A percentile compares a stretch with the other conserved stretches of the same genome.
Conservation (phyloP, 2,113 vertebrate species). For the Ovibos moschatus region DNA sequence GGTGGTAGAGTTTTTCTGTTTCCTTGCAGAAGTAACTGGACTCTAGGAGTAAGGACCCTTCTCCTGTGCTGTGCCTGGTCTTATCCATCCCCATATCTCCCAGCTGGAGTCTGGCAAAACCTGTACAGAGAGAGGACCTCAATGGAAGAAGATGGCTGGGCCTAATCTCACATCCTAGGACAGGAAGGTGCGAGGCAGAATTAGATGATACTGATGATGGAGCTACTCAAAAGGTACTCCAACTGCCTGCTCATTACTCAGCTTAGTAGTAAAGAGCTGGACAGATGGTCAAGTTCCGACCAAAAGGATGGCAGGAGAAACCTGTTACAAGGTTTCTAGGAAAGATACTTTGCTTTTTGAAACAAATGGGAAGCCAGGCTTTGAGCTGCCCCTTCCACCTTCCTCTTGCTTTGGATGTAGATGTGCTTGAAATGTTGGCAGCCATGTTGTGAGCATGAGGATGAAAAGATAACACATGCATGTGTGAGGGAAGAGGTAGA, state of each 20-base stretch:
- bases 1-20: neutral
- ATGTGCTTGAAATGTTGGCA: neutral
- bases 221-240: neutral
- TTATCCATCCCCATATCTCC: neutral
- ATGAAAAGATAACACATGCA: neutral
- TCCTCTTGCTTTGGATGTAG: neutral
- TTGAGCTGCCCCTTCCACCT: neutral
- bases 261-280: neutral
- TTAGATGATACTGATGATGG: neutral
- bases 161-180: neutral
- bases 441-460: neutral
- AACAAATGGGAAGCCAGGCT: neutral
- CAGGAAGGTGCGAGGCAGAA: neutral
- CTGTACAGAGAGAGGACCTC: accelerated
- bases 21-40: neutral
- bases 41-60: neutral
- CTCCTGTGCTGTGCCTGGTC: neutral
- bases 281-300: neutral
- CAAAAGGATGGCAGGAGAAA: neutral
- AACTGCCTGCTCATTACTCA: neutral
- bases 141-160: neutral
- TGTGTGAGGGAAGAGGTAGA: neutral
- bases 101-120: neutral
- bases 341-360: neutral
- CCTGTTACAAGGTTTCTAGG: neutral